Base-by-base conservation (phyloP, 2,797 vertebrate species). In the Alectoris magna region DNA sequence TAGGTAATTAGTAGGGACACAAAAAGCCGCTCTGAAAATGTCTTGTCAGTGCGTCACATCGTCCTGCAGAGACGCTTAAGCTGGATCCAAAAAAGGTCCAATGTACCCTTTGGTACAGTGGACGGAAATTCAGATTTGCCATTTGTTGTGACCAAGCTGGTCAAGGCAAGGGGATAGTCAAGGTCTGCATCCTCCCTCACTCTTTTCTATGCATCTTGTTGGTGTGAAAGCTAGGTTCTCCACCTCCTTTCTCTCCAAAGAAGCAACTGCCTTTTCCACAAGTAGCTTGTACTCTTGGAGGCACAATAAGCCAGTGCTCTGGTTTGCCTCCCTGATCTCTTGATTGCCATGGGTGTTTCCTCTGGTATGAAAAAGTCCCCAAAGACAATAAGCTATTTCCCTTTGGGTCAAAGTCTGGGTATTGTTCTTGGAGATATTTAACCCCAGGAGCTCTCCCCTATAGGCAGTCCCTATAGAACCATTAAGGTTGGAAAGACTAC, bases 1-100 rank as follows among this genome's bases (percentile, higher is more conserved):
- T 11, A 92, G 31, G 14, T 94, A 90, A 94, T 95, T 90, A 90
- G 91, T 86, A 80, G 66, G 80, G n/a, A 77, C 9, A 5, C 63
- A 90, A 79, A 88, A 94, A 94, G 56, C 38, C 13, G 76, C 53
- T 56, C 88, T 60, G 71, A 26, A 51, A 92, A 81, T 38, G 6
- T 79, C 87, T 87, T 74, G 29, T 71, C 59, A 69, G 38, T 67
- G 36, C 23, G 11, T 62, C 79, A 87, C 48, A 56, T 29, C 9
- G 26, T 39, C 69, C 43, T 89, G 26, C 3, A 34, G 44, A 85
- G 79, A 39, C 55, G 55, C 34, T 26, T 27, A 84, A 46, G 36
- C 16, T 67, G 73, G 31, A 73, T 60, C 71, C 62, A 84, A 77
- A 94, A 94, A 68, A 64, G 41, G n/a, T 67, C 34, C 34, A 34